Percentiles rank a stretch among this genome's conserved stretches.
phyloP scores from a whole-genome alignment of 2,888 invertebrate species.

The Sipha maydis region DNA sequence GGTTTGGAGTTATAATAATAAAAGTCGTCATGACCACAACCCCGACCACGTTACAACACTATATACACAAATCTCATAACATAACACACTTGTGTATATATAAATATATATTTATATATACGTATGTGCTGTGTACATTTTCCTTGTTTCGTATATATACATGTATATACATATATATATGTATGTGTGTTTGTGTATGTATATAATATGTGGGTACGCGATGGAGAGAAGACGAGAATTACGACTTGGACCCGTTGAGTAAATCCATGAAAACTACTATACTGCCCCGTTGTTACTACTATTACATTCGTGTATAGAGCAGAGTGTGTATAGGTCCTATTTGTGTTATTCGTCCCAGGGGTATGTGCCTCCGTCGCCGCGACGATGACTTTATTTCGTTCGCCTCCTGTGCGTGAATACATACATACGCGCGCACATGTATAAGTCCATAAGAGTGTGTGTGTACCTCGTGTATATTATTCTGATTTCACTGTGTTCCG shows the following conservation, averaged over 20 bases:
- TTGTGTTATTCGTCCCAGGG: constrained; percentile 60
- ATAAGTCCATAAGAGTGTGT: background rate
- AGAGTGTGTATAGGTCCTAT: constrained; percentile 42
- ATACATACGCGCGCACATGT: background rate
- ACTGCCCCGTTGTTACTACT: constrained; percentile 41
- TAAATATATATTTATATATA: background rate
- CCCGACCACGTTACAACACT: background rate
- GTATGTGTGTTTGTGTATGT: background rate
- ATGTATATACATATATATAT: background rate
- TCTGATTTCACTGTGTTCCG: constrained; percentile 53
- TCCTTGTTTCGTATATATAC: too few relatives aligned
- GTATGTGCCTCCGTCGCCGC: background rate
- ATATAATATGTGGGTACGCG: background rate
- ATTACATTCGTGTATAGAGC: constrained; percentile 34
- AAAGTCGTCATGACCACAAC: constrained; percentile 47
- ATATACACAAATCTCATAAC: constrained; percentile 37
- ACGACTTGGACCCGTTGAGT: constrained; percentile 54
- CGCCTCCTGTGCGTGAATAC: background rate
- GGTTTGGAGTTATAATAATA: constrained; percentile 43
- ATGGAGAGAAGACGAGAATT: constrained; percentile 49
- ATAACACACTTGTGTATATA: constrained; percentile 11
- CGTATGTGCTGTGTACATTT: background rate
- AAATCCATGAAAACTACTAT: constrained; percentile 51
- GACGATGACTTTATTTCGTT: constrained; percentile 53
- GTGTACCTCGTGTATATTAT: constrained; percentile 28